These are phyloP conservation scores for Ctenoplectra terminalis DNA, from an alignment of 1,140 invertebrate genomes.

Conservation along the genomic window DNA sequence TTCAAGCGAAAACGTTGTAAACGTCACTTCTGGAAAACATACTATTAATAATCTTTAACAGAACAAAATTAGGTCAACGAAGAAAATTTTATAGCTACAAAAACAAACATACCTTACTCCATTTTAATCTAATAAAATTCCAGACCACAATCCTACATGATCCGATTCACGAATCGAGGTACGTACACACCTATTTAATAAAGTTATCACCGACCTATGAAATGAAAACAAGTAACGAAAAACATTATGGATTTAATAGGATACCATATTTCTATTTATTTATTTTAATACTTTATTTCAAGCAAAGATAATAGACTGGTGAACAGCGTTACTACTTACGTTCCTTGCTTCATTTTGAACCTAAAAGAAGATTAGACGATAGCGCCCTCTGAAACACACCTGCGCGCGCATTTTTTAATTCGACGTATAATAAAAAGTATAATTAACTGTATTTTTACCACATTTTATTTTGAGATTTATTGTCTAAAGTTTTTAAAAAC, in stretches of 20 bases:
- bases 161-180: no score
- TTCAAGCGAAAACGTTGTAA: no score
- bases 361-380: background rate
- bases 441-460: no score
- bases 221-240: background rate
- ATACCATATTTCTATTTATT: background rate
- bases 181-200: no score
- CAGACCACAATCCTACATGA: no score
- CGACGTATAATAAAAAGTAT: background rate
- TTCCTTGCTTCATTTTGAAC: background rate
- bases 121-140: background rate
- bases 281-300: background rate
- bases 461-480: no score
- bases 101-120: background rate
- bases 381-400: background rate
- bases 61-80: background rate
- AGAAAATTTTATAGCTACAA: background rate
- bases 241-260: background rate
- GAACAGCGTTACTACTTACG: background rate
- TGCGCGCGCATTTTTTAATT: background rate
- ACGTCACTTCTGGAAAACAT: no score
- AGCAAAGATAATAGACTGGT: background rate
- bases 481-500: no score
- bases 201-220: background rate
- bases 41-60: background rate